Evolutionary conservation across 2,888 invertebrate species (phyloP).

Genomic region (Lasioglossum lativentre): DNA sequence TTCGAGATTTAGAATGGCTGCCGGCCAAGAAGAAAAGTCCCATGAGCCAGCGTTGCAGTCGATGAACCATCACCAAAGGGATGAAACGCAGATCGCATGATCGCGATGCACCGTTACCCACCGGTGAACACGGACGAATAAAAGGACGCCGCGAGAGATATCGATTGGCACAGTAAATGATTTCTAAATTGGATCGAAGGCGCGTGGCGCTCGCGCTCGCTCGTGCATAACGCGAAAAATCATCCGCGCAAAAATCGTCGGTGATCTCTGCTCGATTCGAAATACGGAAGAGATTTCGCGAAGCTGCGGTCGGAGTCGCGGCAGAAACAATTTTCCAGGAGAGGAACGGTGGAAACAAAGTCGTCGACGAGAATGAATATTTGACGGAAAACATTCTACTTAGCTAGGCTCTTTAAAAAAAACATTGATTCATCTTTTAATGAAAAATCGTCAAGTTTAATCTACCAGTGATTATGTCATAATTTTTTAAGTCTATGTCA

Average conservation of each 20-base stretch:
- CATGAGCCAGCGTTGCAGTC: not conserved
- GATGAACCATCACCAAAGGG: slow-evolving; percentile 38
- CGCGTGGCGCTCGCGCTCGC: slow-evolving; percentile 51
- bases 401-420: no score
- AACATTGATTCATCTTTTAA: no score
- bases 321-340: not conserved
- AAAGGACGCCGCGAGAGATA: slow-evolving; percentile 24
- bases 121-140: slow-evolving; percentile 1
- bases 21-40: not conserved
- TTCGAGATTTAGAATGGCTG: not conserved
- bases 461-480: no score
- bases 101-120: slow-evolving; percentile 38
- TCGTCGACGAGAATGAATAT: not conserved
- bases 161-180: slow-evolving; percentile 4
- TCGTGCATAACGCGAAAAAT: slow-evolving; percentile 46
- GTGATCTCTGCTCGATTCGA: slow-evolving; percentile 31
- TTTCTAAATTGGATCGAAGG: slow-evolving; percentile 52
- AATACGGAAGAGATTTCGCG: not conserved
- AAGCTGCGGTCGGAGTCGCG: not conserved
- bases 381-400: not conserved
- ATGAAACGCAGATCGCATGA: slow-evolving; percentile 48
- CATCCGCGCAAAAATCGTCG: slow-evolving; percentile 15
- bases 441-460: no score
- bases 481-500: no score
- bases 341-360: not conserved